phyloP scores from a whole-genome alignment of 2,113 vertebrate genomes.

The Lasiurus cinereus region DNA sequence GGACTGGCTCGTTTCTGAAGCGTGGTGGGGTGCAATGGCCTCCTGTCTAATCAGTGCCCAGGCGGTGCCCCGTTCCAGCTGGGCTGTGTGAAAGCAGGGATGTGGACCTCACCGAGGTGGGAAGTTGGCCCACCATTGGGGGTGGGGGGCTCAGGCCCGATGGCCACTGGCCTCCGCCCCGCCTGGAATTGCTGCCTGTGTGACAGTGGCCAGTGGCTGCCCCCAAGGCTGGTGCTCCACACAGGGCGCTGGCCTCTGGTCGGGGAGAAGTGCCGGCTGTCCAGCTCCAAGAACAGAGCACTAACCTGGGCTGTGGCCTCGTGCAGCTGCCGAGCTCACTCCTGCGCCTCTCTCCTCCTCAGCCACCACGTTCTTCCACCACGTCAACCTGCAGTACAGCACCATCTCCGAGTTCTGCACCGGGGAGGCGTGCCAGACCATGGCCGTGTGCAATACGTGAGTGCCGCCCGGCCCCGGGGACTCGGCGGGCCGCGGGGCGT shows the following conservation, averaged over 20 bases:
- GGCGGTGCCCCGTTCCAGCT: accelerated
- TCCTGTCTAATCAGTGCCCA: no score
- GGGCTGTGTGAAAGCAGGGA: no score
- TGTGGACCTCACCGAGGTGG: background rate
- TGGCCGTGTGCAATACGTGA: constrained; percentile 99
- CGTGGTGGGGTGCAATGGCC: accelerated
- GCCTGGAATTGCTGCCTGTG: accelerated
- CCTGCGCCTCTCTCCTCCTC: constrained; percentile 74
- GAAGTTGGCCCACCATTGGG: no score
- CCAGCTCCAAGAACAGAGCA: background rate
- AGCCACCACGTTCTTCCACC: constrained; percentile 99
- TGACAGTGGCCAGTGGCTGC: accelerated
- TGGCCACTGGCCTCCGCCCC: background rate
- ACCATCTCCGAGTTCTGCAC: constrained; percentile 99
- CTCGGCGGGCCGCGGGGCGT: no score
- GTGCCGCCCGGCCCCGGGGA: constrained; percentile 61
- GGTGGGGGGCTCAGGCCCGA: no score
- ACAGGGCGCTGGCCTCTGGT: background rate
- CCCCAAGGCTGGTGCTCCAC: accelerated
- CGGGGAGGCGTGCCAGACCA: constrained; percentile 97
- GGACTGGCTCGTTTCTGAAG: background rate
- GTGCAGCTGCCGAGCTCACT: accelerated
- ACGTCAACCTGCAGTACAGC: constrained; percentile 99
- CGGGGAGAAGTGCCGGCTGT: accelerated
- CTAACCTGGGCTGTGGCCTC: accelerated